A percentile compares a stretch with the other conserved stretches of the same genome.
These are phyloP conservation scores for Heliornis fulica DNA, from an alignment of 2,113 vertebrate genomes.

Conservation along the genomic window DNA sequence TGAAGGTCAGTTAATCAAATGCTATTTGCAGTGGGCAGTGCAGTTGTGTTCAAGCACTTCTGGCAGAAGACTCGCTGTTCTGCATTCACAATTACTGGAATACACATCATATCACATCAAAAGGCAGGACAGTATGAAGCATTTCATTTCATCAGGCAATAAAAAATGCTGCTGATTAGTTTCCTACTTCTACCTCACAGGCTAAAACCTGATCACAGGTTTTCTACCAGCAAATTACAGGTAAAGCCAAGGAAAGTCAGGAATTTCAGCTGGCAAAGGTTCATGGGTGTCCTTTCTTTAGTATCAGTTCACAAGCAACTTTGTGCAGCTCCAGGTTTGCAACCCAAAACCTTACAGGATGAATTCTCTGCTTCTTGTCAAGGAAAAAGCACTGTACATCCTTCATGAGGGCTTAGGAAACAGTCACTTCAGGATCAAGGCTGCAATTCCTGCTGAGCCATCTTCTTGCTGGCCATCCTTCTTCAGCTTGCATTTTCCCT, in stretches of 20 bases:
- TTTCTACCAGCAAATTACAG: slow-evolving; percentile 44
- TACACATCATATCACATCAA: not conserved
- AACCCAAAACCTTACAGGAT: not conserved
- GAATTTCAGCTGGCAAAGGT: not conserved
- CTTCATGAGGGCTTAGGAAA: not conserved
- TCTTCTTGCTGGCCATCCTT: accelerated
- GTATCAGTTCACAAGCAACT: not conserved
- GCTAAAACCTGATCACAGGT: slow-evolving; percentile 37
- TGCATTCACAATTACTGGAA: slow-evolving; percentile 6
- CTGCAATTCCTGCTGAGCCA: not conserved
- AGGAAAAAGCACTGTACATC: not conserved
- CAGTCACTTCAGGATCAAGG: not conserved
- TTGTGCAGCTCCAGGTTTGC: not conserved
- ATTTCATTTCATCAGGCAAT: slow-evolving; percentile 33
- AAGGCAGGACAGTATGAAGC: slow-evolving; percentile 19
- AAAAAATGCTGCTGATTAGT: slow-evolving; percentile 32
- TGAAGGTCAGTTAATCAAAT: not conserved
- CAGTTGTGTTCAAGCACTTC: not conserved
- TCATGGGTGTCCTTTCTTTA: not conserved
- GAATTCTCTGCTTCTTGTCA: not conserved
- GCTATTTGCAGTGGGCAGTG: not conserved
- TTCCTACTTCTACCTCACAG: slow-evolving; percentile 4
- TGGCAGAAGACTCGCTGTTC: slow-evolving; percentile 5
- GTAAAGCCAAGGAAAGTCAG: slow-evolving; percentile 20
- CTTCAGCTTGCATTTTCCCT: not conserved